A percentile compares a stretch with the other conserved stretches of the same genome.
phyloP scores from a whole-genome alignment of 2,888 invertebrate species.

The Gandaritis pyraliata region DNA sequence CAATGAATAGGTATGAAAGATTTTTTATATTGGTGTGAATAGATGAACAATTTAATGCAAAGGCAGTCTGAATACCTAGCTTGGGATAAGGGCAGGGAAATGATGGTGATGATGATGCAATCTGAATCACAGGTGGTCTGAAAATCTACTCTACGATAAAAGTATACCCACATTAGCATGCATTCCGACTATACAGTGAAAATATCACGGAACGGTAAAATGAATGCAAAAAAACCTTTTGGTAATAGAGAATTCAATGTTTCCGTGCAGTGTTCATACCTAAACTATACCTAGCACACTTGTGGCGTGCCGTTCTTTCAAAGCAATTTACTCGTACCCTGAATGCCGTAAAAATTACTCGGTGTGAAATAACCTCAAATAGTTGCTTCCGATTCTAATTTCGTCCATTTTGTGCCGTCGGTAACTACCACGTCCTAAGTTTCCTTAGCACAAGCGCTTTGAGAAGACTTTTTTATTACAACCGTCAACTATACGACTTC shows the following conservation, averaged over 20 bases:
- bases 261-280: constrained; percentile 7
- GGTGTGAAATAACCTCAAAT: constrained; percentile 19
- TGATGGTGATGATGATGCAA: no score
- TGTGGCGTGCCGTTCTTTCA: constrained; percentile 6
- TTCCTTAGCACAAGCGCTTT: not conserved
- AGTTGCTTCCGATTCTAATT: constrained; percentile 7
- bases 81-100: no score
- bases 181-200: no score
- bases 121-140: no score
- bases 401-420: constrained; percentile 1
- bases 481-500: not conserved
- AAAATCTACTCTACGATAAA: no score
- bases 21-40: no score
- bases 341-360: constrained; percentile 18
- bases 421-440: not conserved
- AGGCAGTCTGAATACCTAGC: no score
- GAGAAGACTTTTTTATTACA: not conserved
- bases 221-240: not conserved
- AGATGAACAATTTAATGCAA: no score
- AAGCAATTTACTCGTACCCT: constrained; percentile 17
- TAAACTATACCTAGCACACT: not conserved
- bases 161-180: no score
- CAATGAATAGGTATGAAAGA: no score
- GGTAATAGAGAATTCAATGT: not conserved
- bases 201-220: not conserved